These are phyloP conservation scores for Kryptopterus vitreolus DNA, from an alignment of 2,797 vertebrate genomes.

Conservation along the genomic window DNA sequence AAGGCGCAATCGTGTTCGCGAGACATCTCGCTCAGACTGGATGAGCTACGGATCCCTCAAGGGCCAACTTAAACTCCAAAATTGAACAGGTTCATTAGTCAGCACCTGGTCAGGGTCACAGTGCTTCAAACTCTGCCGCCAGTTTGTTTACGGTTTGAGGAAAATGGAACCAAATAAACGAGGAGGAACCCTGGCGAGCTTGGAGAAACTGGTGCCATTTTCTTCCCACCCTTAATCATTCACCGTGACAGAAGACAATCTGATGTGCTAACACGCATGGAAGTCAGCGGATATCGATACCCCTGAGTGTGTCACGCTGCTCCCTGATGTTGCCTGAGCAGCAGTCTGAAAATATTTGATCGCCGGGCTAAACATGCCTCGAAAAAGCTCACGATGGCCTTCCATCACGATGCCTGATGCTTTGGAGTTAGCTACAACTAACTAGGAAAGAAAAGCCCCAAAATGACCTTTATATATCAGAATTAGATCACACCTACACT, in stretches of 20 bases:
- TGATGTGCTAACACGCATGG: neutral
- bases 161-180: neutral
- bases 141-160: neutral
- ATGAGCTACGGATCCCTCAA: neutral
- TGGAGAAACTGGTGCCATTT: neutral
- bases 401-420: neutral
- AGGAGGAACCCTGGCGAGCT: too few relatives aligned
- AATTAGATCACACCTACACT: too few relatives aligned
- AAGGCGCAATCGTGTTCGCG: neutral
- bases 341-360: neutral
- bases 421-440: neutral
- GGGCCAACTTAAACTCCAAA: too few relatives aligned
- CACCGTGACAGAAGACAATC: neutral
- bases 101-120: neutral
- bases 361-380: too few relatives aligned
- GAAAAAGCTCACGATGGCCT: neutral
- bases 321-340: neutral
- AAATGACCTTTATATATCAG: too few relatives aligned
- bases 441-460: neutral
- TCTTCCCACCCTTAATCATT: neutral
- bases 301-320: neutral
- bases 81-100: neutral
- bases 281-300: neutral
- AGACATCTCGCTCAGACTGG: neutral
- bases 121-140: neutral